Evolutionary conservation across 1,140 invertebrate species (phyloP).

Genomic region (Anagrus nilaparvatae): DNA sequence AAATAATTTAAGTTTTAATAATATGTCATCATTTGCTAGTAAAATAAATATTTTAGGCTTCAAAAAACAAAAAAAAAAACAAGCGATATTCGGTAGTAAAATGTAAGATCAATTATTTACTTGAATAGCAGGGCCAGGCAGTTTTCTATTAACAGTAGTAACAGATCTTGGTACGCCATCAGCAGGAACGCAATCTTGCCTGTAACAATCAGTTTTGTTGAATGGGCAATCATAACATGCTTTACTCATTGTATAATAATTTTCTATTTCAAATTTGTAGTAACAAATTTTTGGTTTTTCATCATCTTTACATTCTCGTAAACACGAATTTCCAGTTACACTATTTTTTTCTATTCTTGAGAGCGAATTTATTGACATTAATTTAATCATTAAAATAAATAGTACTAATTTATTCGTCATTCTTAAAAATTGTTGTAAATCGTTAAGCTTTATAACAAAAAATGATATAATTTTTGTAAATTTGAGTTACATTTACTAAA

Average conservation of each 20-base stretch:
- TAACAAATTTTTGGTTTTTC: conserved; percentile 52
- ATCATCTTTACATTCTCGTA: conserved; percentile 41
- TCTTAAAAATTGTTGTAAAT: no score
- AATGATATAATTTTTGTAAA: no score
- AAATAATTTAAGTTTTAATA: no score
- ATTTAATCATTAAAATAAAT: no score
- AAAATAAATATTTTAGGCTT: background rate
- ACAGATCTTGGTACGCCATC: conserved; percentile 67
- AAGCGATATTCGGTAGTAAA: background rate
- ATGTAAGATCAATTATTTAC: conserved; percentile 34
- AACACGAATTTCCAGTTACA: no score
- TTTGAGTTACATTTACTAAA: no score
- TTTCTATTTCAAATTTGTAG: conserved; percentile 63
- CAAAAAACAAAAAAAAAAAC: conserved; percentile 2
- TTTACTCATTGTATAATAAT: conserved; percentile 75
- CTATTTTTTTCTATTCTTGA: no score
- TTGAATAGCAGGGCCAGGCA: conserved; percentile 78
- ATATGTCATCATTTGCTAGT: no score
- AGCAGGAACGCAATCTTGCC: conserved; percentile 68
- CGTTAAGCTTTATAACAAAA: no score
- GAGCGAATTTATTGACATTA: no score
- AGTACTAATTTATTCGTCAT: no score
- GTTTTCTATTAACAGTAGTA: conserved; percentile 69
- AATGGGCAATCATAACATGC: conserved; percentile 76
- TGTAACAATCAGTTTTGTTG: conserved; percentile 62